Evolutionary conservation across 2,888 invertebrate genomes (phyloP), one percentile per base, ranked within the genome.

Genomic region (Agrochola macilenta): DNA sequence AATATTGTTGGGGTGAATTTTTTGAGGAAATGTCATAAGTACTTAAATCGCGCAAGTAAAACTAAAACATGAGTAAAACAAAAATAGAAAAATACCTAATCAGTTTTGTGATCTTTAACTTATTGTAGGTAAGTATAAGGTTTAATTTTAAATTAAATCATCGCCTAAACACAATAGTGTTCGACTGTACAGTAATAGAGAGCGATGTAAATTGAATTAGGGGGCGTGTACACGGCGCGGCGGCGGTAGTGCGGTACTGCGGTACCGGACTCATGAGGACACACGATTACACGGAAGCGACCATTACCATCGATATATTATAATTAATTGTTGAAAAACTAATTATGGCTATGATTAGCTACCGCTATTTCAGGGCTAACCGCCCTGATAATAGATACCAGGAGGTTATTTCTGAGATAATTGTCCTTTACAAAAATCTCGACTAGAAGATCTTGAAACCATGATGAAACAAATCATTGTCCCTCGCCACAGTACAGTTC

Each of bases 181-280:
- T 0, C 78, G 84, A 82, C 81, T 86, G 91, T 95, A 91, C 93
- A 63, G 73, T 61, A 61, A 90, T 89, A 91, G 84, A 83, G 87
- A 87, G 87, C 92, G 91, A 94, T 95, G 94, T 95, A 94, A 95
- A 95, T 95, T 95, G 92, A 95, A 95, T 95, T 94, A 95, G 93
- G 91, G 93, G 95, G 95, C 95, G 95, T 93, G 93, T 91, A 89
- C 88, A 82, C 71, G 60, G 39, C 52, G 66, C 71, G 70, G 58
- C 49, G 66, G 74, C 52, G 58, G 69, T 23, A 14, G 60, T 35
- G 63, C 63, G 30, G 70, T 74, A 69, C 65, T 43, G 39, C 49
- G 65, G 76, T 30, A 57, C 72, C 72, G 54, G 63, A 54, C 83
- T 23, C 60, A 64, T 54, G 49, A 54, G 66, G 69, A 57, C 57